phyloP scores from a whole-genome alignment of 2,797 vertebrate species.

The Sebastes iracundus region DNA sequence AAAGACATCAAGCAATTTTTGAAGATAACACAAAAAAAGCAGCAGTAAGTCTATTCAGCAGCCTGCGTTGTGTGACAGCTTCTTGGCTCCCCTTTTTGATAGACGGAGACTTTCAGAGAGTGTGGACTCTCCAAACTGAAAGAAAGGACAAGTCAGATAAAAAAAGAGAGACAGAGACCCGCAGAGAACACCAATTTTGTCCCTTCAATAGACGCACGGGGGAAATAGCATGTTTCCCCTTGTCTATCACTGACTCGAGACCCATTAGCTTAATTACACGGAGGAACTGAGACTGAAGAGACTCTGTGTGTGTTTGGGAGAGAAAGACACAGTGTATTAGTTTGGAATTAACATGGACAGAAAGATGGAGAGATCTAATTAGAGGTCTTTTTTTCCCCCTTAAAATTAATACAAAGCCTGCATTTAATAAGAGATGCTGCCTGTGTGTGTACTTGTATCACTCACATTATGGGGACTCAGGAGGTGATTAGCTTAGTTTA shows the following conservation, averaged over 20 bases:
- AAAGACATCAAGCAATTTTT: constrained; percentile 41
- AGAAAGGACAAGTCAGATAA: constrained; percentile 30
- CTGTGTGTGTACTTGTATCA: neutral
- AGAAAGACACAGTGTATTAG: constrained; percentile 13
- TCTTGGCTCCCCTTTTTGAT: constrained; percentile 16
- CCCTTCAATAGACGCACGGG: constrained; percentile 46
- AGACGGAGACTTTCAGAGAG: neutral
- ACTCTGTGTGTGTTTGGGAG: neutral
- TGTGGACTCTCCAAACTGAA: neutral
- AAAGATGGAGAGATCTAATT: constrained; percentile 45
- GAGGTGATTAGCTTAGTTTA: neutral
- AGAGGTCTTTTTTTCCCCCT: neutral
- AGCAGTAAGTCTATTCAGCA: constrained; percentile 20
- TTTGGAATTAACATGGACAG: constrained; percentile 32
- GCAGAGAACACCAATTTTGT: constrained; percentile 59
- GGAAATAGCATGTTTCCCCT: constrained; percentile 74
- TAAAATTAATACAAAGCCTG: neutral
- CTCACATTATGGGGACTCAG: neutral
- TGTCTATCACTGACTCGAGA: constrained; percentile 76
- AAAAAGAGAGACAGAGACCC: constrained; percentile 31
- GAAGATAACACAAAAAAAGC: constrained; percentile 19
- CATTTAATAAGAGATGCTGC: neutral
- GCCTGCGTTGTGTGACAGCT: constrained; percentile 12
- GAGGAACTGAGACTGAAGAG: constrained; percentile 47
- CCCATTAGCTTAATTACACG: constrained; percentile 80